Base-by-base conservation (phyloP, 2,113 vertebrate genomes). In the Menura novaehollandiae region DNA sequence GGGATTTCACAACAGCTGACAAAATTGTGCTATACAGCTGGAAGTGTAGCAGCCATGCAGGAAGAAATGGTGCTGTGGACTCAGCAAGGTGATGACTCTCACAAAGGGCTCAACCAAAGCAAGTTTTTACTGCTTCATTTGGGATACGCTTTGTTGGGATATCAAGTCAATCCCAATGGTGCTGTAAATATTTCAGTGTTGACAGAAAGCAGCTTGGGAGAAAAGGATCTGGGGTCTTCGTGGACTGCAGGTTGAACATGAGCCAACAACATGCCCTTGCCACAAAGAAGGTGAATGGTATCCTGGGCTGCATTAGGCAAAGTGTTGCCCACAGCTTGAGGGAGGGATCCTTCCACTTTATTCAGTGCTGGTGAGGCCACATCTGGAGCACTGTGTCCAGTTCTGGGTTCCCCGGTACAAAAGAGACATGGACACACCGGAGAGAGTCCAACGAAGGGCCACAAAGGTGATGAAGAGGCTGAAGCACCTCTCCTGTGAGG, bases 381-480 rank as follows among this genome's bases (percentile, higher is more conserved):
- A 43, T 5, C 9, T 55, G 26, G 43, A 75, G 27, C 39, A 39
- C 56, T 67, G 19, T 13, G 43, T 76, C 58, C 47, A 41, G 37
- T 41, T 79, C 27, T 3, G 7, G 11, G 22, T 24, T 79, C 24
- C 24, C 33, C 0, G 0, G 12, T 58, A 58, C 28, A 22, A n/a
- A 22, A 63, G 3, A 80, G 37, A 76, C 13, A n/a, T 28, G n/a
- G 53, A 49, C 28, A n/a, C 22, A 26, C 8, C 22, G 15, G 28
- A 77, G 5, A 33, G 22, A 78, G 14, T 66, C 32, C 74, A 81
- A 15, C 2, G 1, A 39, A 90, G 35, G 35, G 33, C 27, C 26
- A 6, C 23, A 63, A 76, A 84, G 55, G 43, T 44, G 33, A 51
- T 32, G 51, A 41, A 68, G 20, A 59, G 22, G 32, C 35, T 76